Percentiles rank a stretch among this genome's conserved stretches.
These are phyloP conservation scores for Daktulosphaira vitifoliae DNA, from an alignment of 1,140 invertebrate species.

Conservation along the genomic window DNA sequence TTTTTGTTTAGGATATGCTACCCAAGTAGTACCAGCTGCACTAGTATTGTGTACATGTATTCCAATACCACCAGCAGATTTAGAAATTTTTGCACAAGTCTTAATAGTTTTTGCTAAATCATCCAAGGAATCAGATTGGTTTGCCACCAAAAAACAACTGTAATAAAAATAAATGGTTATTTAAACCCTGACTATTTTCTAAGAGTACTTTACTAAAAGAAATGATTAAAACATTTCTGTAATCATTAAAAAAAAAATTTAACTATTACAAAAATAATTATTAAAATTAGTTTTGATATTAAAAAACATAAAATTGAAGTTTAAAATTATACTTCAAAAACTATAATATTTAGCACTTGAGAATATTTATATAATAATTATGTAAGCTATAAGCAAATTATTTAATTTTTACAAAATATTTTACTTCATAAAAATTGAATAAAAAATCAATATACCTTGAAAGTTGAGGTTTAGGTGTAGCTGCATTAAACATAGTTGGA, in stretches of 20 bases:
- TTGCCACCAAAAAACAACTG: conserved; percentile 90
- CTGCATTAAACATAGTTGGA: conserved; percentile 93
- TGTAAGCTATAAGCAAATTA: no score
- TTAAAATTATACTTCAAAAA: no score
- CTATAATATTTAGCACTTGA: no score
- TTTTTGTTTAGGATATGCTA: conserved; percentile 38
- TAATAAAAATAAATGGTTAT: background rate
- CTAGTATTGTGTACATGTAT: conserved; percentile 90
- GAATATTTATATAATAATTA: no score
- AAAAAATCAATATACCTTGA: conserved; percentile 54
- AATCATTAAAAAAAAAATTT: no score
- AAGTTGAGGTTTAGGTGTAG: conserved; percentile 82
- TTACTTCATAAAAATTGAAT: background rate
- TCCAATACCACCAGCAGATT: conserved; percentile 95
- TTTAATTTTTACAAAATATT: no score
- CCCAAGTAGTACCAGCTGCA: conserved; percentile 90
- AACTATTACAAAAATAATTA: no score
- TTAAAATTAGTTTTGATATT: no score
- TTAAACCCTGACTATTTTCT: background rate
- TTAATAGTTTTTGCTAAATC: conserved; percentile 95
- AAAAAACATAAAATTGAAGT: no score
- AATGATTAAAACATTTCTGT: no score
- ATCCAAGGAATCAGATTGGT: conserved; percentile 94
- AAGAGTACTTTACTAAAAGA: background rate
- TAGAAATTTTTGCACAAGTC: conserved; percentile 92